Base-by-base conservation (phyloP, 2,113 vertebrate species). In the Paratilapia polleni region DNA sequence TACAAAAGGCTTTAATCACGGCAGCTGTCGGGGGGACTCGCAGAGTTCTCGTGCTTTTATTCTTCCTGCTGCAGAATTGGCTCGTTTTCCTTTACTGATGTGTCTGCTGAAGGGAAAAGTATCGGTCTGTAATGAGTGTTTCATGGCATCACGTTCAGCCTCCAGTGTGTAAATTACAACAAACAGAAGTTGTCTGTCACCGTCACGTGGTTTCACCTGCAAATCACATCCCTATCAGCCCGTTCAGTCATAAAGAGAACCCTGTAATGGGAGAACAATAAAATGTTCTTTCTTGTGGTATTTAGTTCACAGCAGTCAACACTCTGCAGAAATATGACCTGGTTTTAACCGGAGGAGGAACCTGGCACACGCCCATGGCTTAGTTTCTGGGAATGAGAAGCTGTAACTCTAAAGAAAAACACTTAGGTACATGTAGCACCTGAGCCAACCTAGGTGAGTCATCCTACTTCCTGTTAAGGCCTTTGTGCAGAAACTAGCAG, bases 1-100 rank as follows among this genome's bases (percentile, higher is more conserved):
- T 15, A 74, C 76, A 63, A 77, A 86, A 70, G 57, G 63, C 58
- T 81, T 75, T 81, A 75, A 84, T 78, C 73, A 19, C 60, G 15
- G 31, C 4, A 62, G 70, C 36, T 47, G 57, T 36, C 74, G 4
- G 19, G 63, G 26, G 17, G 15, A 76, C 64, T 82, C 62, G 8
- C 14, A 52, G 31, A 2, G 36, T n/a, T 28, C 49, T 75, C 41
- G 20, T 26, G 17, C 26, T 17, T 75, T 58, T 47, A 56, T 43
- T n/a, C 43, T 17, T 34, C 38, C 10, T 15, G 43, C 38, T 41
- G 38, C 38, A 12, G 10, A 13, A 43, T 31, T 31, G 28, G 28
- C 28, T 31, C 28, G 4, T 31, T 31, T 31, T 31, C 2, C 28
- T 31, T 31, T 31, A 31, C 28, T 31, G 3, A 13, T 4, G 10